These are phyloP conservation scores for Rhodophaea formosa DNA, from an alignment of 2,888 invertebrate species.

Conservation along the genomic window DNA sequence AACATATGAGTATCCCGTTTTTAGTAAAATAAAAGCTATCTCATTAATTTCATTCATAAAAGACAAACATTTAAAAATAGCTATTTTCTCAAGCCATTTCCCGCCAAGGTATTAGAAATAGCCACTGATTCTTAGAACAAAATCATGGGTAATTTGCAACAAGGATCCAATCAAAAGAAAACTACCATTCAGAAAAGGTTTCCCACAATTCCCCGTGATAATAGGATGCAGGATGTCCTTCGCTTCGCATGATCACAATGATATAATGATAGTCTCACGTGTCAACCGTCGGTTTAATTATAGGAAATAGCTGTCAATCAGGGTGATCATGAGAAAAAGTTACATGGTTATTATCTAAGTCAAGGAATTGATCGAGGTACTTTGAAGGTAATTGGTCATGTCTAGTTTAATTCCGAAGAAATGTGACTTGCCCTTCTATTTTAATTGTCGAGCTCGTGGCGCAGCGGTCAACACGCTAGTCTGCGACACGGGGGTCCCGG, in stretches of 20 bases:
- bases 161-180: not conserved
- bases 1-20: too few relatives aligned
- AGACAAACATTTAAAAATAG: too few relatives aligned
- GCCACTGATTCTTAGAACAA: not conserved
- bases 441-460: too few relatives aligned
- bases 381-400: too few relatives aligned
- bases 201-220: conserved; percentile 1
- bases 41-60: too few relatives aligned
- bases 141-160: not conserved
- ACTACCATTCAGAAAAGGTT: not conserved
- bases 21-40: too few relatives aligned
- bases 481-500: too few relatives aligned
- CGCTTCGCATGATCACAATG: not conserved
- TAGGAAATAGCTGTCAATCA: conserved; percentile 14
- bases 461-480: too few relatives aligned
- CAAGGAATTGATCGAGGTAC: not conserved
- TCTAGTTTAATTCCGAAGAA: too few relatives aligned
- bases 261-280: conserved; percentile 1
- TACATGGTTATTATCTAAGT: conserved; percentile 5
- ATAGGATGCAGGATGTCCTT: conserved; percentile 5
- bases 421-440: too few relatives aligned
- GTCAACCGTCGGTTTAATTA: not conserved
- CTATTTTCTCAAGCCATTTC: too few relatives aligned
- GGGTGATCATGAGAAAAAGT: conserved; percentile 4
- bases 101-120: too few relatives aligned